Percentiles rank a stretch among this genome's conserved stretches.
These are phyloP conservation scores for Butorides virescens DNA, from an alignment of 2,113 vertebrate species.

Conservation along the genomic window DNA sequence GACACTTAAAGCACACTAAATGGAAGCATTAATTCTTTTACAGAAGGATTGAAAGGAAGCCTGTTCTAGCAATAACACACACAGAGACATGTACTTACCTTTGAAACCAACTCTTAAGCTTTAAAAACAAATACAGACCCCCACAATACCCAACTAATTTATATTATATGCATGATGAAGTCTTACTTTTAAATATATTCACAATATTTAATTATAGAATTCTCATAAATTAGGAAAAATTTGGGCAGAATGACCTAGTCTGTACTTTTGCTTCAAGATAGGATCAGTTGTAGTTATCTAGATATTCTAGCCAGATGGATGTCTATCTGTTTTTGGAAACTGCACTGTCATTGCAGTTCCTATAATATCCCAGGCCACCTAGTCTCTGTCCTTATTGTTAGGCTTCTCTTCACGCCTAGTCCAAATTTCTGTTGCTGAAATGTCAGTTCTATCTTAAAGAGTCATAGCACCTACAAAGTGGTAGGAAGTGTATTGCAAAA, in stretches of 20 bases:
- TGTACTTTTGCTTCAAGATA: not conserved
- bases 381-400: not conserved
- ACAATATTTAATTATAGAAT: not conserved
- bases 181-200: not conserved
- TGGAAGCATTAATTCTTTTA: not conserved
- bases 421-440: not conserved
- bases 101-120: not conserved
- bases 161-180: not conserved
- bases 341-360: not conserved
- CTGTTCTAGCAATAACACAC: not conserved
- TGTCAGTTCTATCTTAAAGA: not conserved
- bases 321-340: not conserved
- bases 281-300: not conserved
- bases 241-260: not conserved
- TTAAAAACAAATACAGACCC: not conserved
- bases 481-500: not conserved
- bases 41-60: not conserved
- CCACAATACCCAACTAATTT: not conserved
- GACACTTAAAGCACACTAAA: not conserved
- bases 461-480: not conserved
- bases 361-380: not conserved
- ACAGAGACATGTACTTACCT: not conserved
- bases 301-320: not conserved
- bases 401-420: not conserved
- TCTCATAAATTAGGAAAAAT: not conserved